These are phyloP conservation scores for Zele albiditarsus DNA, from an alignment of 2,888 invertebrate genomes.

Conservation along the genomic window DNA sequence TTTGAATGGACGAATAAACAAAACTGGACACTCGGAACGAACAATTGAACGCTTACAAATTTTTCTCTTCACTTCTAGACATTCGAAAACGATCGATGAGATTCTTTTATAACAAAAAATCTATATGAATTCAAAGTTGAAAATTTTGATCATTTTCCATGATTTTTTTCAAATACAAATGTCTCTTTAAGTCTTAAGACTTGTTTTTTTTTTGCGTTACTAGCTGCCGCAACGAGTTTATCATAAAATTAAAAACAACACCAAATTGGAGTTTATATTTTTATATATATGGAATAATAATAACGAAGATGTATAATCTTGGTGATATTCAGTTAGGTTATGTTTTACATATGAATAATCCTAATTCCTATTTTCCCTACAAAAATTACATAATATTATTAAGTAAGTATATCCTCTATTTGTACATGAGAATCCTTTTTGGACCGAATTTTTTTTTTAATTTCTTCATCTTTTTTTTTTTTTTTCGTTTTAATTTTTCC, in stretches of 20 bases:
- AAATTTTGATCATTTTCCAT: not conserved
- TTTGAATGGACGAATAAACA: not conserved
- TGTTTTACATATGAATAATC: slow-evolving; percentile 41
- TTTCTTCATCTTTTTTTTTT: not conserved
- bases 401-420: slow-evolving; percentile 51
- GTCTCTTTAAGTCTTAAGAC: not conserved
- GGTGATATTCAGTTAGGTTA: slow-evolving; percentile 19
- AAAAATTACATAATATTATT: slow-evolving; percentile 53
- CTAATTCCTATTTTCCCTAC: slow-evolving; percentile 45
- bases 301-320: not conserved
- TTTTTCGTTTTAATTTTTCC: not conserved
- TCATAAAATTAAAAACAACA: slow-evolving; percentile 2
- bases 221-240: not conserved
- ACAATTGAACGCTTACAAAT: not conserved
- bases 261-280: not conserved
- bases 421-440: slow-evolving; percentile 52
- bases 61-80: not conserved
- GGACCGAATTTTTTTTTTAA: slow-evolving; percentile 27
- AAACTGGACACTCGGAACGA: not conserved
- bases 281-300: not conserved
- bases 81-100: slow-evolving; percentile 16
- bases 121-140: not conserved
- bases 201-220: not conserved
- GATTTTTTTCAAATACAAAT: not conserved
- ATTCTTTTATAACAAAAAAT: slow-evolving; percentile 19